phyloP scores from a whole-genome alignment of 2,113 vertebrate species.

The Leucoraja erinaceus region DNA sequence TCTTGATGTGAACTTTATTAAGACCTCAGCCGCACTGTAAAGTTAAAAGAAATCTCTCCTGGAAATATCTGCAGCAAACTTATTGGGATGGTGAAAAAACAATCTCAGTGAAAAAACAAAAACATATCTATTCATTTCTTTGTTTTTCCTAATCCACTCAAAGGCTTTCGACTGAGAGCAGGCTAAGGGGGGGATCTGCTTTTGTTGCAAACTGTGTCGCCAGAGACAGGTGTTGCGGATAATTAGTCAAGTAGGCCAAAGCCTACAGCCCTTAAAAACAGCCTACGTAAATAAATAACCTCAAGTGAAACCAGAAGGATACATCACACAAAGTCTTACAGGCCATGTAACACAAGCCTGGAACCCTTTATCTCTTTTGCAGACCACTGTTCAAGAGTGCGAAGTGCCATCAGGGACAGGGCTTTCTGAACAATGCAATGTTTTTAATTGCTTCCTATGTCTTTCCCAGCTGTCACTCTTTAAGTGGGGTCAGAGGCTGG shows the following conservation, averaged over 20 bases:
- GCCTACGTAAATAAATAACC: constrained; percentile 74
- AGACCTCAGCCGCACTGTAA: constrained; percentile 44
- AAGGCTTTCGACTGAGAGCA: constrained; percentile 40
- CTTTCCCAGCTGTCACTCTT: constrained; percentile 64
- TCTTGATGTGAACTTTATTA: constrained; percentile 72
- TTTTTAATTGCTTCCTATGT: constrained; percentile 70
- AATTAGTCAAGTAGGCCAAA: constrained; percentile 56
- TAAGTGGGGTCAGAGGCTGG: constrained; percentile 44
- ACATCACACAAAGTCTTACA: constrained; percentile 47
- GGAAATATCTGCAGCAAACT: constrained; percentile 45
- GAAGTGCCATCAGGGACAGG: constrained; percentile 41
- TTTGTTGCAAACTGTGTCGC: constrained; percentile 56
- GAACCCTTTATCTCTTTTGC: constrained; percentile 69
- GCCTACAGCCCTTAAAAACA: constrained; percentile 55
- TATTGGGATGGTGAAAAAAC: constrained; percentile 46
- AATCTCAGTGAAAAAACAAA: constrained; percentile 44
- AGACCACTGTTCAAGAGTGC: constrained; percentile 55
- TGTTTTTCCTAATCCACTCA: constrained; percentile 40
- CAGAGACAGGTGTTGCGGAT: constrained; percentile 64
- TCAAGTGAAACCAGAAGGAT: constrained; percentile 54
- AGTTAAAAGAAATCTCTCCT: constrained; percentile 40
- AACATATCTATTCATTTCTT: constrained; percentile 42
- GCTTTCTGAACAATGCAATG: constrained; percentile 52
- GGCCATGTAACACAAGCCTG: constrained; percentile 42
- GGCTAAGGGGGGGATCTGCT: constrained; percentile 52